These are phyloP conservation scores for Lacerta bilineata DNA, from an alignment of 2,797 vertebrate genomes.

Conservation along the genomic window DNA sequence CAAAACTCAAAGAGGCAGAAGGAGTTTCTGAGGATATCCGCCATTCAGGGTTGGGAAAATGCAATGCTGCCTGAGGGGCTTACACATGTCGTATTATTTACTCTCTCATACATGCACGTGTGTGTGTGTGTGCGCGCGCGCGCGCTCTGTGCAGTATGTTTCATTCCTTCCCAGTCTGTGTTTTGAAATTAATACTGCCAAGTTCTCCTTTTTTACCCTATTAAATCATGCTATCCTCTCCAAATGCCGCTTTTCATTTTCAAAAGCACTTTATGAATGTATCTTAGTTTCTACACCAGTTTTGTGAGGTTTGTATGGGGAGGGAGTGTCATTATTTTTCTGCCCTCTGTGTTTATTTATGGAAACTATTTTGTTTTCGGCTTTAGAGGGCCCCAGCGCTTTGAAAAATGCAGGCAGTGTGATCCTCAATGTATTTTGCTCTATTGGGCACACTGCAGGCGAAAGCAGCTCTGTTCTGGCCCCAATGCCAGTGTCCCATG, in stretches of 20 bases:
- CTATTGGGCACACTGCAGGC: background rate
- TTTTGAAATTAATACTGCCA: background rate
- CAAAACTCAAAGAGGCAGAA: background rate
- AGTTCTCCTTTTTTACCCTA: slow-evolving; percentile 23
- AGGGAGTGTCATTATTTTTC: slow-evolving; percentile 42
- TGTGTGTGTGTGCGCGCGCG: no score
- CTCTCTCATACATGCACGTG: no score
- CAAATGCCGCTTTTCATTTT: background rate
- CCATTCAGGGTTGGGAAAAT: background rate
- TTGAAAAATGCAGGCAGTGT: slow-evolving; percentile 32
- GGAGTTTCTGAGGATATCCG: background rate
- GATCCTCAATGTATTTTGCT: background rate
- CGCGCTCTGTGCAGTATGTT: background rate
- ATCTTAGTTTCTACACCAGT: slow-evolving; percentile 11
- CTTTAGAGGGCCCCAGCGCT: slow-evolving; percentile 34
- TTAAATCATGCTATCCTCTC: background rate
- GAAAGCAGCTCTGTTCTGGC: no score
- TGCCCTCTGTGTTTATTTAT: slow-evolving; percentile 24
- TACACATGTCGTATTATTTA: no score
- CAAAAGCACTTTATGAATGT: slow-evolving; percentile 5
- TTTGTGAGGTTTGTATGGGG: slow-evolving; percentile 5
- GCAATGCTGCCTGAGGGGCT: background rate
- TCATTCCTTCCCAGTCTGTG: background rate
- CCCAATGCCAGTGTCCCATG: no score
- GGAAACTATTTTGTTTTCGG: slow-evolving; percentile 28